Evolutionary conservation across 2,113 vertebrate genomes (phyloP), one percentile per base, ranked within the genome.

Genomic region (Atractosteus spatula): DNA sequence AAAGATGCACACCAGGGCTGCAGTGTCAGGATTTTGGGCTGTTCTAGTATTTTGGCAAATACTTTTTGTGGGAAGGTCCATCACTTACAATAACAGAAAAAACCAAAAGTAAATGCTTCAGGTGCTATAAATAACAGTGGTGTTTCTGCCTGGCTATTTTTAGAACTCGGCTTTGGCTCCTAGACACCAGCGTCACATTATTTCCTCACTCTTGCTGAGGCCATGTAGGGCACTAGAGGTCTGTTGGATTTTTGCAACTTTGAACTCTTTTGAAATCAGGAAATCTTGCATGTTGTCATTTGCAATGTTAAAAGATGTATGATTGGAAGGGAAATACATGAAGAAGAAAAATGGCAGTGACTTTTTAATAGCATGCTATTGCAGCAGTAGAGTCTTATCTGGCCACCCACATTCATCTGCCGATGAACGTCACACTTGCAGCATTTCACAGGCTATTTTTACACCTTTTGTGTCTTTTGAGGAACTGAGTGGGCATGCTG

Each of bases 381-480:
- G 82, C 83, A 87, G 74, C 78, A 85, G 17, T 74, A 80, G 80
- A 85, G 78, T 84, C 86, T 90, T 89, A 88, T 92, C 86, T 89
- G 89, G 90, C 92, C 93, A 87, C 95, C 94, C 90, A 94, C 94
- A 77, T 87, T 91, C 93, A 94, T 92, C 88, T 93, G 93, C 90
- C 85, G 89, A 89, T 83, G 93, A 84, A 94, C 89, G 91, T 92
- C 89, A 74, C 84, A 89, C 90, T 93, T 92, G 90, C 90, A 89
- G 90, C 84, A 91, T 91, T 87, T 84, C 72, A 85, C 0, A 17
- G 84, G 80, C 94, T 98, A 97, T 96, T 97, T 97, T 92, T 95
- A 91, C 80, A 83, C 86, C 89, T 94, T 92, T 95, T 95, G 90
- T 96, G 87, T 95, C 94, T 96, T 95, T 97, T 95, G 93, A 95